Percentiles rank a stretch among this genome's conserved stretches.
These are phyloP conservation scores for Drepana falcataria DNA, from an alignment of 2,888 invertebrate species.

Conservation along the genomic window DNA sequence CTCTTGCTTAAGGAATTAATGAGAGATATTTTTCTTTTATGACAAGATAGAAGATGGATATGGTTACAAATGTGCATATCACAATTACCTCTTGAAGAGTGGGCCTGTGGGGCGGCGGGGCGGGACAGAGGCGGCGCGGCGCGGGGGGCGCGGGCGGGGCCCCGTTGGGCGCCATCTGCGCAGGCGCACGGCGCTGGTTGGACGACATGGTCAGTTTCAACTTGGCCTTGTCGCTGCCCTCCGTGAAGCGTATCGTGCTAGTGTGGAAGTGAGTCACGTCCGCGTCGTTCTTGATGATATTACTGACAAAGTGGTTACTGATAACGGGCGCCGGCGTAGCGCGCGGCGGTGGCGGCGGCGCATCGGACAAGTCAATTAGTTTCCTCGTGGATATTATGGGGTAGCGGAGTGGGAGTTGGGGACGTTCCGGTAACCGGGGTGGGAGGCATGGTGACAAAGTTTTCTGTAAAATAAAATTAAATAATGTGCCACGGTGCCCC, in stretches of 20 bases:
- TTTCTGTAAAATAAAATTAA: conserved; percentile 71
- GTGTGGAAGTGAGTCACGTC: conserved; percentile 56
- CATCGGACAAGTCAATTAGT: conserved; percentile 65
- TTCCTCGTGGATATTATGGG: conserved; percentile 68
- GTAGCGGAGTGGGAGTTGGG: conserved; percentile 61
- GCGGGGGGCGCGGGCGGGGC: conserved; percentile 6
- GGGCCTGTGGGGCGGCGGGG: conserved; percentile 34
- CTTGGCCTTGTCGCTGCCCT: conserved; percentile 59
- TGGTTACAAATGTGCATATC: conserved; percentile 62
- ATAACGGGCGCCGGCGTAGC: conserved; percentile 38
- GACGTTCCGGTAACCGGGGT: conserved; percentile 71
- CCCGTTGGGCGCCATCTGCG: too few relatives aligned
- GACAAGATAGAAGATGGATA: conserved; percentile 55
- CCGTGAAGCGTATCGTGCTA: conserved; percentile 68
- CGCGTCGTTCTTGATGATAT: conserved; percentile 59
- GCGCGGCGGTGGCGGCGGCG: conserved; percentile 65
- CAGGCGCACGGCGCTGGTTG: conserved; percentile 36
- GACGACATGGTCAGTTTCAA: conserved; percentile 60
- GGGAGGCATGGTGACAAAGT: conserved; percentile 66
- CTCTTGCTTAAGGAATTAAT: conserved; percentile 38
- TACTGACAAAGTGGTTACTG: conserved; percentile 60
- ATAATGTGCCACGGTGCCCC: conserved; percentile 70
- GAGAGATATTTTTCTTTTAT: conserved; percentile 42
- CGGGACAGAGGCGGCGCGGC: conserved; percentile 19
- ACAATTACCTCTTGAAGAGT: conserved; percentile 66